Percentiles rank a stretch among this genome's conserved stretches.
Evolutionary conservation across 2,113 vertebrate species (phyloP).

Genomic region (Jacana jacana): DNA sequence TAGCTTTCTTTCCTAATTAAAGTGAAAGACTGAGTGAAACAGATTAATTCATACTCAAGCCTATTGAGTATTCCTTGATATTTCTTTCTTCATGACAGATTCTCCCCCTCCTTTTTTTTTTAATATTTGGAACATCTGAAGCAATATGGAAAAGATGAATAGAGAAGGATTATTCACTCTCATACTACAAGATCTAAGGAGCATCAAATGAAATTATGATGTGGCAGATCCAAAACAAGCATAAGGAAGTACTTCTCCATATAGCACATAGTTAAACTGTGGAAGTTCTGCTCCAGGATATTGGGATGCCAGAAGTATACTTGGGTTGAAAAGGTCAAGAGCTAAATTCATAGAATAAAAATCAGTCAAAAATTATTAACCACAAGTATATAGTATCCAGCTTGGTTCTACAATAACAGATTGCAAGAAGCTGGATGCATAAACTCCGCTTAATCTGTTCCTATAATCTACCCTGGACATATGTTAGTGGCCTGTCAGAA

Average conservation of each 20-base stretch:
- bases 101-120: not conserved
- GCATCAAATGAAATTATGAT: constrained; percentile 65
- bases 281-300: constrained; percentile 50
- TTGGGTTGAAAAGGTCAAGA: constrained; percentile 39
- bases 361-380: not conserved
- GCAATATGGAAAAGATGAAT: constrained; percentile 46
- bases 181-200: constrained; percentile 55
- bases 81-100: not conserved
- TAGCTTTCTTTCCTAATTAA: not conserved
- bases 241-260: constrained; percentile 63
- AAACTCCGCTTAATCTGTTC: not conserved
- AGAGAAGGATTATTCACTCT: constrained; percentile 45
- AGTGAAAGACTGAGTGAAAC: not conserved
- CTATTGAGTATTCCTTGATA: not conserved
- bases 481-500: constrained; percentile 37
- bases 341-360: constrained; percentile 5
- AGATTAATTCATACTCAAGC: not conserved
- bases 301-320: constrained; percentile 31
- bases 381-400: not conserved
- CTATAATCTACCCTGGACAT: not conserved
- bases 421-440: not conserved
- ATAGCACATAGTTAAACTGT: constrained; percentile 48
- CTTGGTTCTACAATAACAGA: not conserved
- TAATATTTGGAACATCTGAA: constrained; percentile 44
- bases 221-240: constrained; percentile 60